Conservation (phyloP, 1,140 invertebrate species). For the Schlechtendalia chinensis region DNA sequence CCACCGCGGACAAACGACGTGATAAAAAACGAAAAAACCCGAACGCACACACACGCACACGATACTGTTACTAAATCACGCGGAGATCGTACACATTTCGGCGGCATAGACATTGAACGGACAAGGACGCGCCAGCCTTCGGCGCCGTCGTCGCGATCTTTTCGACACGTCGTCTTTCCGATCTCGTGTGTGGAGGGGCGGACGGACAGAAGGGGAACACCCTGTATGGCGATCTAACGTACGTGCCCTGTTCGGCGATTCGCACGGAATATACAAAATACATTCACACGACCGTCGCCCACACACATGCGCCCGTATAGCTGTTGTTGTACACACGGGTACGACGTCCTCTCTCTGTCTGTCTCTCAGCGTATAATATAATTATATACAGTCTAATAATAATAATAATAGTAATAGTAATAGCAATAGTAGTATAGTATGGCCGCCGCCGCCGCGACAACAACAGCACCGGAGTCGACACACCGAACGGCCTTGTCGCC, state of each 20-base stretch:
- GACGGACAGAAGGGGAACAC: constrained; percentile 11
- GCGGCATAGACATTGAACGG: constrained; percentile 7
- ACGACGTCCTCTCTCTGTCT: not conserved
- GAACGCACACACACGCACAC: not conserved
- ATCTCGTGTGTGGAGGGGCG: too few relatives aligned
- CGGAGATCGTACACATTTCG: not conserved
- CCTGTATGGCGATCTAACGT: constrained; percentile 18
- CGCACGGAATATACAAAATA: constrained; percentile 14
- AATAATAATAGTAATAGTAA: too few relatives aligned
- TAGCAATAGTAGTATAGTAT: too few relatives aligned
- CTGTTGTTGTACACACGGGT: not conserved
- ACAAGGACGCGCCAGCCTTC: constrained; percentile 28
- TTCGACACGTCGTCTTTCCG: not conserved
- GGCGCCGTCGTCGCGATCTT: not conserved
- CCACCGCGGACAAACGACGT: not conserved
- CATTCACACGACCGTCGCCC: constrained; percentile 41
- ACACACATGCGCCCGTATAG: not conserved
- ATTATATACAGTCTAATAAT: too few relatives aligned
- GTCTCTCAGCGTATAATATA: too few relatives aligned
- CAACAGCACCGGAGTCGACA: not conserved
- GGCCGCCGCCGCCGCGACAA: not conserved
- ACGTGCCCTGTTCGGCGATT: not conserved
- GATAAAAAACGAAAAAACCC: not conserved
- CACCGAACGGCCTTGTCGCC: constrained; percentile 42
- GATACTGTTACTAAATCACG: too few relatives aligned